A percentile compares a stretch with the other conserved stretches of the same genome.
Evolutionary conservation across 2,797 vertebrate genomes (phyloP).

Genomic region (Peromyscus nudipes): DNA sequence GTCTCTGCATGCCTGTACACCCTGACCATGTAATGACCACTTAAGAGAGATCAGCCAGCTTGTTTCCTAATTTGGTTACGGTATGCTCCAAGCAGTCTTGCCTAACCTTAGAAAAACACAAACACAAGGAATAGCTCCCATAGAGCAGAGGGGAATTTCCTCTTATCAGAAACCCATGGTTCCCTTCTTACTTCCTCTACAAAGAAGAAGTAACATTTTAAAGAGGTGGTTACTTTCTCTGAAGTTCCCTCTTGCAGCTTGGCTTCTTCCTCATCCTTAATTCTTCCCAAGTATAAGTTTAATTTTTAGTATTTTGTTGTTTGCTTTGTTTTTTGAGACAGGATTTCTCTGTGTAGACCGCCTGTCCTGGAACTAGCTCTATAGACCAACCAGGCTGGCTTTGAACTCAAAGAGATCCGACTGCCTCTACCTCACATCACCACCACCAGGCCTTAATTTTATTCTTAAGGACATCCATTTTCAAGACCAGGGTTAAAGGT

Average conservation of each 20-base stretch:
- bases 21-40: slow-evolving; percentile 66
- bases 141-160: slow-evolving; percentile 85
- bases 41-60: slow-evolving; percentile 69
- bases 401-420: no score
- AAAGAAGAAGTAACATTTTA: slow-evolving; percentile 84
- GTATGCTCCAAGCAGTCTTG: slow-evolving; percentile 81
- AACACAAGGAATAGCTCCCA: slow-evolving; percentile 79
- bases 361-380: not conserved
- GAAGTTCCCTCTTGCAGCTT: slow-evolving; percentile 62
- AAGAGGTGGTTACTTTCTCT: slow-evolving; percentile 60
- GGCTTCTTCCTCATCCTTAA: not conserved
- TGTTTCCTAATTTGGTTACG: slow-evolving; percentile 91
- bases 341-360: not conserved
- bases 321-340: not conserved
- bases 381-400: not conserved
- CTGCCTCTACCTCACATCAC: not conserved
- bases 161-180: slow-evolving; percentile 78
- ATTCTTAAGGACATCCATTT: not conserved
- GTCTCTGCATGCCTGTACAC: slow-evolving; percentile 64
- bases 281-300: not conserved
- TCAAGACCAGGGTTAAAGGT: not conserved
- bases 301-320: not conserved
- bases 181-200: slow-evolving; percentile 85
- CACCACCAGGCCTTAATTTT: not conserved
- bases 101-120: slow-evolving; percentile 83